Percentiles rank a stretch among this genome's conserved stretches.
Evolutionary conservation across 2,797 vertebrate genomes (phyloP).

Genomic region (Eospalax fontanierii): DNA sequence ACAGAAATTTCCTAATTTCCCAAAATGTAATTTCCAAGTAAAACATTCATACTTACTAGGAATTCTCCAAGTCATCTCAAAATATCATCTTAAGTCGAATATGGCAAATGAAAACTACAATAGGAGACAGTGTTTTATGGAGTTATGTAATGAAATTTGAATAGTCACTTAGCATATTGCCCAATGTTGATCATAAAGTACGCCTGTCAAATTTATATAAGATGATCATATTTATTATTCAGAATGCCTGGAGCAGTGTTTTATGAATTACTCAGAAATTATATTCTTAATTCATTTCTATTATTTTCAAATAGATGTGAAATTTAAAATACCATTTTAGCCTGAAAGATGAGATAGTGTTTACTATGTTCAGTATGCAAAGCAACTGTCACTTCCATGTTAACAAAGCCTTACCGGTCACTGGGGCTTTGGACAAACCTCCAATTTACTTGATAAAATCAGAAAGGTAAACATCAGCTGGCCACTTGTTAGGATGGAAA

Average conservation of each 20-base stretch:
- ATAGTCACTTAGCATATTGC: neutral
- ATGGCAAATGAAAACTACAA: neutral
- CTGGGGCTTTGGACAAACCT: neutral
- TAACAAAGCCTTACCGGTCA: neutral
- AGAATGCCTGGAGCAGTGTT: neutral
- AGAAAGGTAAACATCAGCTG: neutral
- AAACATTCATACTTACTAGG: slow-evolving; percentile 1
- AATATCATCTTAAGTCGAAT: neutral
- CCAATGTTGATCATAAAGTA: neutral
- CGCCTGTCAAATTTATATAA: neutral
- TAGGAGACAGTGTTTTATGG: neutral
- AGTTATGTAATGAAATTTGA: neutral
- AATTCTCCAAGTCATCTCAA: slow-evolving; percentile 7
- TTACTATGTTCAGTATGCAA: neutral
- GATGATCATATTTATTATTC: neutral
- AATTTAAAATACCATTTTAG: neutral
- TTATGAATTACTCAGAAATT: slow-evolving; percentile 12
- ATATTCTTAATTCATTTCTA: neutral
- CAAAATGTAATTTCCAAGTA: neutral
- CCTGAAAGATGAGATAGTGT: neutral
- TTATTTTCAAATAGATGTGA: neutral
- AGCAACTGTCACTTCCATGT: neutral
- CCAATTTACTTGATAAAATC: neutral
- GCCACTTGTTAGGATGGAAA: neutral
- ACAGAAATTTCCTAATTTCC: no score